Base-by-base conservation (phyloP, 2,113 vertebrate species). In the Etheostoma cragini region DNA sequence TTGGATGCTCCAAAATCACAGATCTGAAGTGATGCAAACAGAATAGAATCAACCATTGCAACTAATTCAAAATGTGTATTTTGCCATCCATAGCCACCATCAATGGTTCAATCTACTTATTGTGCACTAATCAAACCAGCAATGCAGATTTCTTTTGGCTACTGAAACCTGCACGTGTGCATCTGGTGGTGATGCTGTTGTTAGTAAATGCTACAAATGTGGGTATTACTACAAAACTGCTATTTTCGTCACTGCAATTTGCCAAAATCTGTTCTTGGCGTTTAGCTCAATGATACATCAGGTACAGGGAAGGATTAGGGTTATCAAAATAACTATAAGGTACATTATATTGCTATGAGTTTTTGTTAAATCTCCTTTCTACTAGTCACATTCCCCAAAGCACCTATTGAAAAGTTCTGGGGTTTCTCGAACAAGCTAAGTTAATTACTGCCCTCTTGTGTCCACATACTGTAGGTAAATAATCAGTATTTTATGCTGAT, bases 1-100 rank as follows among this genome's bases (percentile, higher is more conserved):
- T 96, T 96, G 16, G 98, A 99, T 30, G 98, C 98, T 54, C 98
- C 98, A 80, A 99, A 99, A 90, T 99, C 98, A 76, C 98, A 99
- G 87, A 99, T 99, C 98, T 99, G 89, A 79, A 68, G 72, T 80
- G 3, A 67, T 2, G 24, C 17, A 62, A 64, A 68, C 21, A 57
- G 22, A 46, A 35, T n/a, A 17, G 6, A 64, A 19, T 69, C 13
- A 1, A 33, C 16, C 3, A 2, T 26, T 35, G 22, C 15, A 58
- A 15, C 17, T 42, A 11, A 67, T 50, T 49, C 5, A 58, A 62
- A 69, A 60, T 50, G n/a, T 52, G 54, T 17, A 45, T 33, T 62
- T 68, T 35, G 4, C 17, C 50, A 56, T 42, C 33, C 26, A 52
- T 10, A 26, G 1, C n/a, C 16, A 46, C 19, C n/a, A 66, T 49